These are phyloP conservation scores for Penaeus japonicus DNA, from an alignment of 1,140 invertebrate species.

Conservation along the genomic window DNA sequence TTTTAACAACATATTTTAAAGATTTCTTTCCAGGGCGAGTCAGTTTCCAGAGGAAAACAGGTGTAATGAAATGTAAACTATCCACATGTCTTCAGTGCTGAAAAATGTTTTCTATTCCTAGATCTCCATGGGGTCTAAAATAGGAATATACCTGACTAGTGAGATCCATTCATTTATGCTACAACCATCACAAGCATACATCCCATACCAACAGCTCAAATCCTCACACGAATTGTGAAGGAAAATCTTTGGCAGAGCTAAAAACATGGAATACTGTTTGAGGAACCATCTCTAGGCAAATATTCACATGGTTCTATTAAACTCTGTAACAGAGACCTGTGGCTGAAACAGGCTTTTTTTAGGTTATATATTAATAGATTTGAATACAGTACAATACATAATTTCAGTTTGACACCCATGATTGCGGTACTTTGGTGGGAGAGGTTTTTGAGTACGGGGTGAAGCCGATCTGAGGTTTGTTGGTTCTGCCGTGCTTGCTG, in stretches of 20 bases:
- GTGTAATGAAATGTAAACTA: no score
- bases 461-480: conserved; percentile 44
- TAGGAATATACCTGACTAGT: conserved; percentile 50
- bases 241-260: conserved; percentile 50
- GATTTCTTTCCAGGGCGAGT: no score
- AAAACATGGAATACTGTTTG: conserved; percentile 46
- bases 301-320: conserved; percentile 30
- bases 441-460: conserved; percentile 52
- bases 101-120: neutral
- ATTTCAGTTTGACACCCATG: conserved; percentile 50
- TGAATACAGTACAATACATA: conserved; percentile 19
- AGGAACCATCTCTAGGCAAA: conserved; percentile 17
- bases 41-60: no score
- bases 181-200: conserved; percentile 46
- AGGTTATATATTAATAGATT: neutral
- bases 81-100: no score
- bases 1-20: no score
- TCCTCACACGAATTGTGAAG: conserved; percentile 17
- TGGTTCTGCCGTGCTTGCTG: conserved; percentile 41
- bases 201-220: neutral
- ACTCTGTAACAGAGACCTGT: neutral
- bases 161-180: conserved; percentile 47
- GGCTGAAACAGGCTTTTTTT: conserved; percentile 19
- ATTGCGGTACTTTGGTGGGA: conserved; percentile 49
- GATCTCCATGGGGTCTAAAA: conserved; percentile 25